phyloP scores from a whole-genome alignment of 2,888 invertebrate genomes.

The Mythimna loreyi region DNA sequence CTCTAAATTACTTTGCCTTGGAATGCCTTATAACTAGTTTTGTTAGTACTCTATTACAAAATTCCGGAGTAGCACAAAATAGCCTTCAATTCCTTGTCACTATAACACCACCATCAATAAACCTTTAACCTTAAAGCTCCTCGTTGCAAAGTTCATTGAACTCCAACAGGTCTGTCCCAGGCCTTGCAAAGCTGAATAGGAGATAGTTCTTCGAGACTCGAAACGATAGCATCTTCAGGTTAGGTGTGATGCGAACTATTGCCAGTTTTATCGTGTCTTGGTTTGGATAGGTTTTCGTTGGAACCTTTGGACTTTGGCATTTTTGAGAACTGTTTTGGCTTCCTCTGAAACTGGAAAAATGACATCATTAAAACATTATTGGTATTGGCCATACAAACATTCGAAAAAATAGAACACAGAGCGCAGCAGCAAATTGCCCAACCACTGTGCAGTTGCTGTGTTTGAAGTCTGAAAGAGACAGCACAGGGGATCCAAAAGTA shows the following conservation, averaged over 20 bases:
- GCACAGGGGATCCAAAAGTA: too few relatives aligned
- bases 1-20: background rate
- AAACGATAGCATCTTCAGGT: conserved; percentile 77
- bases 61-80: background rate
- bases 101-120: conserved; percentile 23
- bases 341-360: conserved; percentile 64
- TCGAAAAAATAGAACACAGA: too few relatives aligned
- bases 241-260: conserved; percentile 73
- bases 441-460: too few relatives aligned
- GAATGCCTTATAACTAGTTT: background rate
- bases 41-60: background rate
- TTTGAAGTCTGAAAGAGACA: too few relatives aligned
- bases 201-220: conserved; percentile 81
- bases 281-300: conserved; percentile 43
- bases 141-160: conserved; percentile 76
- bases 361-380: too few relatives aligned
- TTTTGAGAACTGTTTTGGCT: conserved; percentile 56
- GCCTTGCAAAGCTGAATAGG: conserved; percentile 79
- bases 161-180: conserved; percentile 77
- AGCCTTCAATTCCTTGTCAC: background rate
- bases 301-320: conserved; percentile 52
- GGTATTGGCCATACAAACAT: too few relatives aligned
- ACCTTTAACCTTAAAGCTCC: conserved; percentile 39
- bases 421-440: too few relatives aligned
- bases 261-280: conserved; percentile 76